Evolutionary conservation across 2,888 invertebrate genomes (phyloP).

Genomic region (Anticlea derivata): DNA sequence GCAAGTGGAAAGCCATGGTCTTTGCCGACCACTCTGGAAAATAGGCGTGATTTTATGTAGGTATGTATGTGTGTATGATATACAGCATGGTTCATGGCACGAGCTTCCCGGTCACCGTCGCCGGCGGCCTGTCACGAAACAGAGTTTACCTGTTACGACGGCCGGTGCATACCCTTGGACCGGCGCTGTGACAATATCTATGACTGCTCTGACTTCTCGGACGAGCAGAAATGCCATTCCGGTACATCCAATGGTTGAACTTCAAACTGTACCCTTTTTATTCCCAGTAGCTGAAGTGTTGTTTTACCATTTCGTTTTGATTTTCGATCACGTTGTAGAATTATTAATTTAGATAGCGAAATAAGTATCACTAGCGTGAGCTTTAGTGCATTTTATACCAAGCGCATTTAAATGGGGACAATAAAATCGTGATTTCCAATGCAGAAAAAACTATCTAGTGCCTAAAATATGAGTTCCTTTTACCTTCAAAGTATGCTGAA

Average conservation of each 20-base stretch:
- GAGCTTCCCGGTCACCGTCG: slow-evolving; percentile 62
- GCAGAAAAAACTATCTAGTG: no score
- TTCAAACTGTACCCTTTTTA: slow-evolving; percentile 6
- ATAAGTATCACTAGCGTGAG: background rate
- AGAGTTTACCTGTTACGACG: slow-evolving; percentile 90
- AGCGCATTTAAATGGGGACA: background rate
- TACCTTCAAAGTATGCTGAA: no score
- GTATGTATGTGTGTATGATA: no score
- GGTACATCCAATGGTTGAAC: slow-evolving; percentile 53
- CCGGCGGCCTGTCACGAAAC: slow-evolving; percentile 81
- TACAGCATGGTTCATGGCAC: slow-evolving; percentile 68
- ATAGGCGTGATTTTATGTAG: no score
- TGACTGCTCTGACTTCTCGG: slow-evolving; percentile 95
- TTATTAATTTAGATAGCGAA: background rate
- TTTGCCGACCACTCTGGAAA: no score
- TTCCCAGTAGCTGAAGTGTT: slow-evolving; percentile 2
- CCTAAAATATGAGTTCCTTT: no score
- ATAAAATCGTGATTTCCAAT: no score
- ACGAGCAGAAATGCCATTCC: slow-evolving; percentile 93
- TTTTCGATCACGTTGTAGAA: background rate
- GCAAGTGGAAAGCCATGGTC: no score
- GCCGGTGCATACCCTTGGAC: slow-evolving; percentile 89
- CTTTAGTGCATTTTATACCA: background rate
- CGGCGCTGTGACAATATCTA: slow-evolving; percentile 95
- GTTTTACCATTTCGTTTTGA: background rate